phyloP scores from a whole-genome alignment of 2,113 vertebrate species.

The Chamaetylas fuelleborni region DNA sequence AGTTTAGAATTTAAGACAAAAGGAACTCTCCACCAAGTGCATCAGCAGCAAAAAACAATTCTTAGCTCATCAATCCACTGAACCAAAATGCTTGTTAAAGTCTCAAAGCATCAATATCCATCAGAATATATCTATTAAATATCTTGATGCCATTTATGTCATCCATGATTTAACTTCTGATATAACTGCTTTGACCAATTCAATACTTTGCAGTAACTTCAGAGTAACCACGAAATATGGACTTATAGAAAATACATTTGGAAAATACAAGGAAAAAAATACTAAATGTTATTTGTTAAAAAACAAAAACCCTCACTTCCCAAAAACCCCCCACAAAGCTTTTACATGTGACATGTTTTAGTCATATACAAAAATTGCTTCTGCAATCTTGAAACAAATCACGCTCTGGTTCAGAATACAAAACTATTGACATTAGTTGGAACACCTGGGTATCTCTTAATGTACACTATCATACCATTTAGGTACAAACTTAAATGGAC shows the following conservation, averaged over 20 bases:
- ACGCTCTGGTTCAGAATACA: background rate
- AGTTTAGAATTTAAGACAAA: background rate
- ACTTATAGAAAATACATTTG: background rate
- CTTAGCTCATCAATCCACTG: background rate
- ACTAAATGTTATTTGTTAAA: background rate
- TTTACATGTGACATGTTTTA: background rate
- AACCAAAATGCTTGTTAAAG: slow-evolving; percentile 4
- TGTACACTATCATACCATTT: background rate
- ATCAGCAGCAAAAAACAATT: background rate
- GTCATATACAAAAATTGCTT: background rate
- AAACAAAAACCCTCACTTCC: background rate
- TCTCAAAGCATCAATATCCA: background rate
- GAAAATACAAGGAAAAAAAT: background rate
- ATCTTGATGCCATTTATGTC: background rate
- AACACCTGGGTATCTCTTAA: background rate
- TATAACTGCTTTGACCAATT: background rate
- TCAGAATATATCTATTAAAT: background rate
- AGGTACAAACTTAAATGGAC: background rate
- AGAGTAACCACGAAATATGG: background rate
- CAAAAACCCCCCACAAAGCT: background rate
- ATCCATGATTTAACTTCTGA: background rate
- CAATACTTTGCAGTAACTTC: background rate
- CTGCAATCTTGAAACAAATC: background rate
- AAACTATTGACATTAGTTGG: background rate
- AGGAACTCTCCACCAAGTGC: background rate